Percentiles rank a stretch among this genome's conserved stretches.
These are phyloP conservation scores for Adelges cooleyi DNA, from an alignment of 1,140 invertebrate species.

Conservation along the genomic window DNA sequence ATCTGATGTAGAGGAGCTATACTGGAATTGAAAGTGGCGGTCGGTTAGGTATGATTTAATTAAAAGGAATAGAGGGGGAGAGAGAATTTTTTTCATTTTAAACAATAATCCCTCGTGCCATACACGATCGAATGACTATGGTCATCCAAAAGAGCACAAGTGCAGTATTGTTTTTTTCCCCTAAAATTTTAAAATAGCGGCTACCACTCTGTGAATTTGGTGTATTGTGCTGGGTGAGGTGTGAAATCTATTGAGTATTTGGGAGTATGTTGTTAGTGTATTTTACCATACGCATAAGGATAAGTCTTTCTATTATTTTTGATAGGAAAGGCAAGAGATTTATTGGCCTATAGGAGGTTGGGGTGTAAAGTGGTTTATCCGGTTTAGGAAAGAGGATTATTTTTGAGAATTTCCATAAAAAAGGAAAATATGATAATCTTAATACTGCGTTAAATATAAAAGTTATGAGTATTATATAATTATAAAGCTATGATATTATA, in stretches of 20 bases:
- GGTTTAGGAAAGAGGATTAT: slow-evolving; percentile 36
- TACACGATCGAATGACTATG: slow-evolving; percentile 34
- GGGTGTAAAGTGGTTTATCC: slow-evolving; percentile 27
- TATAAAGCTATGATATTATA: too few relatives aligned
- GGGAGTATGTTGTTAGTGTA: slow-evolving; percentile 2
- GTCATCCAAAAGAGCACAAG: slow-evolving; percentile 35
- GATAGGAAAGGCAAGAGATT: slow-evolving; percentile 33
- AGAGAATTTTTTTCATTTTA: too few relatives aligned
- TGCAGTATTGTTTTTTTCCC: slow-evolving; percentile 28
- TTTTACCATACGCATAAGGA: slow-evolving; percentile 29
- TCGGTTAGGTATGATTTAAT: too few relatives aligned
- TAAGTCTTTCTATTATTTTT: slow-evolving; percentile 32
- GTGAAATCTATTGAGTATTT: slow-evolving; percentile 15
- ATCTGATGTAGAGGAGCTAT: too few relatives aligned
- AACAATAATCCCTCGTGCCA: too few relatives aligned
- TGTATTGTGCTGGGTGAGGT: background rate
- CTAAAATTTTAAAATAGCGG: background rate
- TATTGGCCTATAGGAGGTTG: slow-evolving; percentile 36
- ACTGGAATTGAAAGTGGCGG: too few relatives aligned
- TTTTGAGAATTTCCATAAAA: slow-evolving; percentile 34
- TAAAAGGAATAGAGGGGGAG: too few relatives aligned
- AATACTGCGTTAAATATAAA: too few relatives aligned
- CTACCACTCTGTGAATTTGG: slow-evolving; percentile 3
- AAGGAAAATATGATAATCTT: background rate
- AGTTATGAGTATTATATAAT: too few relatives aligned